Base-by-base conservation (phyloP, 2,113 vertebrate species). In the Maccullochella peelii region DNA sequence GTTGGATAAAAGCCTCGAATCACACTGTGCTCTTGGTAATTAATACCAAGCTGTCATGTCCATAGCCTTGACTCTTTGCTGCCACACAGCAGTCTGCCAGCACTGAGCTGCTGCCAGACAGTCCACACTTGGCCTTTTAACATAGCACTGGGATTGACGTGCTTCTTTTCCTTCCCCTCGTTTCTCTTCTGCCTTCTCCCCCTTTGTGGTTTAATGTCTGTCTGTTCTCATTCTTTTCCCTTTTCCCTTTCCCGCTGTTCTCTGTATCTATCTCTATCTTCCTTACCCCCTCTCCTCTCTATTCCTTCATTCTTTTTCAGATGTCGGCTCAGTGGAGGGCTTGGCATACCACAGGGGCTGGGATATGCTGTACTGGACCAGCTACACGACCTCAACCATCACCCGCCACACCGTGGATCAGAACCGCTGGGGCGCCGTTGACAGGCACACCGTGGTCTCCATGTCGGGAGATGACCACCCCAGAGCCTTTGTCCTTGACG, bases 391-490 rank as follows among this genome's bases (percentile, higher is more conserved):
- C 0, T 99, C 98, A 77, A 99, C 98, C 92, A 99, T 98, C 91
- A 97, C 97, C 1, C 96, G 98, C 1, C 98, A 99, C 94, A 98
- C 97, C 0, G 97, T 99, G 91, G 97, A 98, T 92, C 98, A 99
- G 96, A 96, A 87, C 70, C 97, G 95, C 2, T 83, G 94, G 18
- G 97, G 97, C 0, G 98, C 97, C 4, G 97, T 97, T 0, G 96
- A 98, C 90, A 95, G 98, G 4, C 97, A 99, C 92, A 97, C 95
- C 0, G 98, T 99, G 88, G 98, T 99, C 92, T 97, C 96, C 88
- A 99, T 99, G 98, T 98, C 98, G 0, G 98, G 98, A 58, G 98
- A 99, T 0, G 98, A 99, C 82, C 98, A 99, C 84, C 98, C 98
- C 0, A 94, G 98, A 10, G 98, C 98, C 36, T 99, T 99, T 0